Conservation (phyloP, 2,113 vertebrate species). For the Plecturocebus donacophilus region DNA sequence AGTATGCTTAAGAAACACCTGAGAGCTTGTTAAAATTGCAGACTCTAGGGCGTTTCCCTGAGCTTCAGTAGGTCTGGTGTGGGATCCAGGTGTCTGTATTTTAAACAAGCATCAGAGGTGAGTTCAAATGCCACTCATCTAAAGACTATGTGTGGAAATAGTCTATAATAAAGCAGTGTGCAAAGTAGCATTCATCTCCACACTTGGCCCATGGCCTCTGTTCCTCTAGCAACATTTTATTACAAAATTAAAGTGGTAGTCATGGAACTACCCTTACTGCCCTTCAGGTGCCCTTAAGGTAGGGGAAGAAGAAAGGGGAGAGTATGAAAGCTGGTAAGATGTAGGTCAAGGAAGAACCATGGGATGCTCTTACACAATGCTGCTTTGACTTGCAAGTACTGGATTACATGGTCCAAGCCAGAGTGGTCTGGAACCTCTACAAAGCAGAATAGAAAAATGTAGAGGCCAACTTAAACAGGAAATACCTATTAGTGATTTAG, state of each 20-base stretch:
- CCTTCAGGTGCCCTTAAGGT: neutral
- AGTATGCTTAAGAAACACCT: neutral
- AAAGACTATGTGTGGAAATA: neutral
- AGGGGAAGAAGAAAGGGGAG: neutral
- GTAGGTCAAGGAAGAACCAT: neutral
- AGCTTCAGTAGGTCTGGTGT: neutral
- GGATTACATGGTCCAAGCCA: conserved; percentile 32
- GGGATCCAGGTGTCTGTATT: neutral
- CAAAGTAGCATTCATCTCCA: neutral
- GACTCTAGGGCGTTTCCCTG: neutral
- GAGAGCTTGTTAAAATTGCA: neutral
- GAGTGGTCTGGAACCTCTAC: conserved; percentile 38
- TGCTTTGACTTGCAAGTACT: conserved; percentile 42
- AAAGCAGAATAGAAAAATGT: neutral
- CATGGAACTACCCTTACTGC: neutral
- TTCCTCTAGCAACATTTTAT: neutral
- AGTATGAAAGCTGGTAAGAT: neutral
- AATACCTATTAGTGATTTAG: neutral
- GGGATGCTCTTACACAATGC: neutral
- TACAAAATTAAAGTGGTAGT: neutral
- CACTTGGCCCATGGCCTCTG: neutral
- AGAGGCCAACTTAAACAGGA: neutral
- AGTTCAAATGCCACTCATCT: neutral
- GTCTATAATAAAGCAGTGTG: neutral
- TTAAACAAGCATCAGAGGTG: neutral